Conservation (phyloP, 2,888 invertebrate species). For the Tenthredo distinguenda region DNA sequence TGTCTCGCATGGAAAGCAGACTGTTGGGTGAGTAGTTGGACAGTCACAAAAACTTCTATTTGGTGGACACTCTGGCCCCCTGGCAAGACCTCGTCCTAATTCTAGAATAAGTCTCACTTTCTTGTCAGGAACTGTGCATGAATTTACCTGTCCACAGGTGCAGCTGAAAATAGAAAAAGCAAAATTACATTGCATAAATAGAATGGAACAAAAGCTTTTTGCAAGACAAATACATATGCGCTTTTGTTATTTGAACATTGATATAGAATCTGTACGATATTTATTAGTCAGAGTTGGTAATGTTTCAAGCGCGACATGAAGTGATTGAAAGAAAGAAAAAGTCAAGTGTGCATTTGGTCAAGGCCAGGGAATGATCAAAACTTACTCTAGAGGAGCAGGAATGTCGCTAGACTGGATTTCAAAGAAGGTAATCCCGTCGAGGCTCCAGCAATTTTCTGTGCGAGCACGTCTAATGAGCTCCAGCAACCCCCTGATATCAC, state of each 20-base stretch:
- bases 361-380: constrained; percentile 31
- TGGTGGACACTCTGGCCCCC: constrained; percentile 56
- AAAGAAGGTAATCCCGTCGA: constrained; percentile 80
- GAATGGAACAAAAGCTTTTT: neutral
- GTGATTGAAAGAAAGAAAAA: neutral
- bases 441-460: constrained; percentile 79
- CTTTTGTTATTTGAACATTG: neutral
- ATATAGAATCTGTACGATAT: neutral
- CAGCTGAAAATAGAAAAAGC: constrained; percentile 66
- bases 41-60: constrained; percentile 56
- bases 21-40: constrained; percentile 48
- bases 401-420: constrained; percentile 76
- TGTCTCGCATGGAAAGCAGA: constrained; percentile 52
- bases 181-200: constrained; percentile 52
- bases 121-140: constrained; percentile 62
- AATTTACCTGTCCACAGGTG: constrained; percentile 71
- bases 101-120: constrained; percentile 65
- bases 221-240: constrained; percentile 8
- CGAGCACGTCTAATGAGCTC: constrained; percentile 80
- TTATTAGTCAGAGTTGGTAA: constrained; percentile 12
- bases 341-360: neutral
- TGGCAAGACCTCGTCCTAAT: constrained; percentile 56
- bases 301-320: neutral
- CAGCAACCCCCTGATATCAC: constrained; percentile 80
- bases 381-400: constrained; percentile 68